Base-by-base conservation (phyloP, 2,888 invertebrate species). In the Amphiduros pacificus region DNA sequence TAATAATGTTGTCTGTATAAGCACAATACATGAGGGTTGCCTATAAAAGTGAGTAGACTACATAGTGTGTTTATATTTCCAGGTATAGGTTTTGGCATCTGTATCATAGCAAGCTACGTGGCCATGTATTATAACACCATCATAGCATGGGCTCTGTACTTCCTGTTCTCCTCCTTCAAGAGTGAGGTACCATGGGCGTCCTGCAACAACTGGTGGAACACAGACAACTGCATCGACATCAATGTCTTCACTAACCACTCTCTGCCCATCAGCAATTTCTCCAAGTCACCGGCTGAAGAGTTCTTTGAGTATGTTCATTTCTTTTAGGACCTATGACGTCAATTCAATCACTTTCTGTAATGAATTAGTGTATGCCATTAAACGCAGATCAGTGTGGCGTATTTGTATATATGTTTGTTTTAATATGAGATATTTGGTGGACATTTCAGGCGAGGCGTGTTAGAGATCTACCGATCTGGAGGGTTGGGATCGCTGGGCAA, bases 61-160 rank as follows among this genome's bases (percentile, higher is more conserved):
- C 36, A 9, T 36, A 36, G 17, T 55, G 22, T 55, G 24, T 40
- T 20, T 22, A 20, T 58, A 59, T 65, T 78, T 82, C 17, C 84
- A 94, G 95, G 96, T 70, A 90, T 96, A 56, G 96, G 96, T 58
- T 93, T 94, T 83, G 94, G 94, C n/a, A 96, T 96, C 81, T 95
- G 95, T 61, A 69, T 82, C 36, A 97, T 98, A 76, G 97, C 98
- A 49, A 76, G 76, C 24, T 79, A 76, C 60, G 79, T 82, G 59
- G 77, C 79, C 65, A 94, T 95, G 91, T 96, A 95, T 84, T 96
- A 96, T 87, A 96, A 96, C 85, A 95, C 95, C 36, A 92, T 96
- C 81, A 95, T 97, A 76, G 93, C 94, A 55, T 96, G 95, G 93
- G 93, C 95, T 29, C 68, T 83, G 5, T 81, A 77, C 65, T 83